These are phyloP conservation scores for Leptarthrus brevirostris DNA, from an alignment of 2,888 invertebrate genomes.

Conservation along the genomic window DNA sequence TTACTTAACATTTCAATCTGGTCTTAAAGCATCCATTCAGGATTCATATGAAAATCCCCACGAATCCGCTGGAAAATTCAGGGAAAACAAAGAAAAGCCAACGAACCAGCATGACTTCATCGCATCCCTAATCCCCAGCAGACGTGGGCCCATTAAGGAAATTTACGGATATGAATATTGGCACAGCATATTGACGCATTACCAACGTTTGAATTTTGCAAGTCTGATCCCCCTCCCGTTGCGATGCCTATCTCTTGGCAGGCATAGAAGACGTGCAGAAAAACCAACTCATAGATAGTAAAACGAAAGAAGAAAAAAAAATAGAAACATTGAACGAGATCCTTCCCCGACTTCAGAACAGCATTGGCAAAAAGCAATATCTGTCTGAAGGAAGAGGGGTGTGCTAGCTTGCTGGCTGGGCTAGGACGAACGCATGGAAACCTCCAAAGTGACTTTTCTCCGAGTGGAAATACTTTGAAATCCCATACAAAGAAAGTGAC, in stretches of 20 bases:
- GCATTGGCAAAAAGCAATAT: constrained; percentile 42
- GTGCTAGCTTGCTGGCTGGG: too few relatives aligned
- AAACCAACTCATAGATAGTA: constrained; percentile 11
- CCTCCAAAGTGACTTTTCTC: constrained; percentile 19
- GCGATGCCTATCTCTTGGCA: background rate
- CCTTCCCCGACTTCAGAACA: background rate
- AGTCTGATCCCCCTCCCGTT: constrained; percentile 2
- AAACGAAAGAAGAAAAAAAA: constrained; percentile 3
- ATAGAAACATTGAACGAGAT: constrained; percentile 18
- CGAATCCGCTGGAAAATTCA: background rate
- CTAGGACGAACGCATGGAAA: constrained; percentile 5
- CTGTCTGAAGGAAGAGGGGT: background rate
- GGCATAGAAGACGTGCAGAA: constrained; percentile 8
- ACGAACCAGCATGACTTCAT: constrained; percentile 31
- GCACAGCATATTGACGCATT: constrained; percentile 54
- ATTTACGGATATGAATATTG: constrained; percentile 53
- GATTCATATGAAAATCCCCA: background rate
- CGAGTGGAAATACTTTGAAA: constrained; percentile 36
- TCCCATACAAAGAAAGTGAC: constrained; percentile 2
- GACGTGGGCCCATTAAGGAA: constrained; percentile 49
- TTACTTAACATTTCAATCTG: background rate
- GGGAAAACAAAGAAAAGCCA: constrained; percentile 25
- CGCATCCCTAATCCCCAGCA: constrained; percentile 26
- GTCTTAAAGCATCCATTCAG: too few relatives aligned
- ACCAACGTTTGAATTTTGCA: constrained; percentile 40